phyloP scores from a whole-genome alignment of 2,797 vertebrate species.

The Enteromius unitaeniatus region DNA sequence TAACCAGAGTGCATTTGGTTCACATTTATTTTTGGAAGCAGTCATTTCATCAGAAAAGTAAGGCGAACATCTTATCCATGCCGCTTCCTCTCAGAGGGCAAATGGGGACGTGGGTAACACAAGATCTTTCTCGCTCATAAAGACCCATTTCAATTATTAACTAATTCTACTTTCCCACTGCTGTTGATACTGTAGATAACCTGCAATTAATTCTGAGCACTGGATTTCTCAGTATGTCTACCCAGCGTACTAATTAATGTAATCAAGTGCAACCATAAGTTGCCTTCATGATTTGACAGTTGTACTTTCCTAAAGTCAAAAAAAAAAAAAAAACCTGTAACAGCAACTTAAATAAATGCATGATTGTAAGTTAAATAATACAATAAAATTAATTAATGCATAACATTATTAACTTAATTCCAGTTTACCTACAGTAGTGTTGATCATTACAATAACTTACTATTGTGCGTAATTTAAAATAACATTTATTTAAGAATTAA shows the following conservation, averaged over 20 bases:
- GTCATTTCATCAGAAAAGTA: not conserved
- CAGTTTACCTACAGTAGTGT: no score
- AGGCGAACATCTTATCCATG: not conserved
- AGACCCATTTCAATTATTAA: not conserved
- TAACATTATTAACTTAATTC: no score
- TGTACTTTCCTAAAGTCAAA: not conserved
- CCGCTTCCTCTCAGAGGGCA: conserved; percentile 23
- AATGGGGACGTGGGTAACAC: conserved; percentile 5
- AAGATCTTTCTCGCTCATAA: not conserved
- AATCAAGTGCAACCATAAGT: not conserved
- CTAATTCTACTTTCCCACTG: not conserved
- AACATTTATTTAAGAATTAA: no score
- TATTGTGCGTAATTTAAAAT: no score
- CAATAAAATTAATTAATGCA: no score
- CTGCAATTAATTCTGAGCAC: conserved; percentile 22
- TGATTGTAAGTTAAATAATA: no score
- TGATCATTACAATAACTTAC: no score
- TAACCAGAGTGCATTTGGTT: conserved; percentile 5
- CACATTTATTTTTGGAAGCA: conserved; percentile 38
- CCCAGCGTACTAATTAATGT: not conserved
- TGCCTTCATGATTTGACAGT: not conserved
- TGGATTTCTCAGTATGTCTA: not conserved
- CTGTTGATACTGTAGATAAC: not conserved
- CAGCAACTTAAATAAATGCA: no score
- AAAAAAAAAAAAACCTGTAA: no score